phyloP scores from a whole-genome alignment of 2,113 vertebrate species.

The Telmatochromis bifrenatus region DNA sequence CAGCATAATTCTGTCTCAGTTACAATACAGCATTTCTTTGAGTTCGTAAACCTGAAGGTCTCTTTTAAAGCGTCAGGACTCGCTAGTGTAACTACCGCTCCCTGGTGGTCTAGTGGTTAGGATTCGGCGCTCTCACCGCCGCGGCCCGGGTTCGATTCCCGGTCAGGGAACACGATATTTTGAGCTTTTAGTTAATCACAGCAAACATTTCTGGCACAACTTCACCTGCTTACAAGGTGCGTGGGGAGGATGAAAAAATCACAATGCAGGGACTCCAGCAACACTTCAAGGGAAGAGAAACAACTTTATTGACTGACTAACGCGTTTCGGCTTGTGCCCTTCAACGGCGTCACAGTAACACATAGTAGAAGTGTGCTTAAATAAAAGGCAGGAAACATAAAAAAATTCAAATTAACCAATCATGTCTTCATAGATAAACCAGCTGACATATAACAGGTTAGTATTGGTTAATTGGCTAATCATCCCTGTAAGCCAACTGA shows the following conservation, averaged over 20 bases:
- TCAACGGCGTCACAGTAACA: neutral
- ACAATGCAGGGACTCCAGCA: neutral
- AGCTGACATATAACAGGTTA: neutral
- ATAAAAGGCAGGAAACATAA: neutral
- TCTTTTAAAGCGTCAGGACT: rapidly evolving
- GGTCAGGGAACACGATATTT: neutral
- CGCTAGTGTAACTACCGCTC: rapidly evolving
- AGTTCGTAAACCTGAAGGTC: neutral
- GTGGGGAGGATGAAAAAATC: neutral
- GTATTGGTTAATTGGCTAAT: neutral
- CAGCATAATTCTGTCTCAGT: neutral
- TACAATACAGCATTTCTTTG: neutral
- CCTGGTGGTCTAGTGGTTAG: slow-evolving; percentile 73
- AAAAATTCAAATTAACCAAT: neutral
- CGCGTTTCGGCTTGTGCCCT: neutral
- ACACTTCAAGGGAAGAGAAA: neutral
- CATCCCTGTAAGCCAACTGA: neutral
- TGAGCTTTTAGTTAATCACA: neutral
- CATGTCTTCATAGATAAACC: neutral
- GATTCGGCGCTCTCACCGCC: slow-evolving; percentile 66
- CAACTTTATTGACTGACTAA: neutral
- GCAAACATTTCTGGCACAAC: neutral
- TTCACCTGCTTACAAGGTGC: neutral
- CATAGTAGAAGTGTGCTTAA: neutral
- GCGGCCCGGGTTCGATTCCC: slow-evolving; percentile 64